Percentiles rank a stretch among this genome's conserved stretches.
phyloP scores from a whole-genome alignment of 2,888 invertebrate genomes.

The Drosophila parthenogenetica region DNA sequence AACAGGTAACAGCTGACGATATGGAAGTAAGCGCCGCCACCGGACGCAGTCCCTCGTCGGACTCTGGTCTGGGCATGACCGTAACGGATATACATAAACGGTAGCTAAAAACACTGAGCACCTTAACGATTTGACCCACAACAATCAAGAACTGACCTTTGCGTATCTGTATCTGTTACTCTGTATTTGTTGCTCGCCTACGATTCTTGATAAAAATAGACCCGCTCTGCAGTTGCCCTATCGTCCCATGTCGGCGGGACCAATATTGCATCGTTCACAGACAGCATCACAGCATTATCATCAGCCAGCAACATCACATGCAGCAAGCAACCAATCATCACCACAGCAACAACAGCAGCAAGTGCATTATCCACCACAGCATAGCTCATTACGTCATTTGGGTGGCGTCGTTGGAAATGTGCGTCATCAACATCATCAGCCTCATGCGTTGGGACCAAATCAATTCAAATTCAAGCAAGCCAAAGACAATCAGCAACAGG shows the following conservation, averaged over 20 bases:
- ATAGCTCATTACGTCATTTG: slow-evolving; percentile 84
- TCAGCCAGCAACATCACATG: slow-evolving; percentile 63
- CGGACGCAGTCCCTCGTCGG: slow-evolving; percentile 95
- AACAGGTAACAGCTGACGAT: slow-evolving; percentile 85
- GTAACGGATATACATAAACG: slow-evolving; percentile 91
- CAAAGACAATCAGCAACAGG: slow-evolving; percentile 83
- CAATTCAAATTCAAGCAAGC: slow-evolving; percentile 69
- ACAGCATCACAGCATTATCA: slow-evolving; percentile 69
- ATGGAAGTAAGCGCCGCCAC: slow-evolving; percentile 86
- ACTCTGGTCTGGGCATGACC: slow-evolving; percentile 96
- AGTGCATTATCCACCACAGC: slow-evolving; percentile 56
- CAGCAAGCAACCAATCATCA: slow-evolving; percentile 60
- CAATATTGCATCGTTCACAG: slow-evolving; percentile 84
- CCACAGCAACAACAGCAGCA: slow-evolving; percentile 47
- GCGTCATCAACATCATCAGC: slow-evolving; percentile 56
- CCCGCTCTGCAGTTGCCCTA: slow-evolving; percentile 85
- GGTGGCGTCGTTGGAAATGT: slow-evolving; percentile 65
- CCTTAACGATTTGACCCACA: slow-evolving; percentile 42
- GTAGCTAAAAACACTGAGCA: slow-evolving; percentile 84
- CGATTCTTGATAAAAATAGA: slow-evolving; percentile 63
- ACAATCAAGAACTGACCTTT: slow-evolving; percentile 53
- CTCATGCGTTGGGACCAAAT: slow-evolving; percentile 64
- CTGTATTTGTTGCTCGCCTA: slow-evolving; percentile 35
- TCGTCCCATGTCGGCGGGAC: slow-evolving; percentile 85
- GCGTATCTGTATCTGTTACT: slow-evolving; percentile 23